Base-by-base conservation (phyloP, 2,113 vertebrate genomes). In the Nothobranchius kuhntae region DNA sequence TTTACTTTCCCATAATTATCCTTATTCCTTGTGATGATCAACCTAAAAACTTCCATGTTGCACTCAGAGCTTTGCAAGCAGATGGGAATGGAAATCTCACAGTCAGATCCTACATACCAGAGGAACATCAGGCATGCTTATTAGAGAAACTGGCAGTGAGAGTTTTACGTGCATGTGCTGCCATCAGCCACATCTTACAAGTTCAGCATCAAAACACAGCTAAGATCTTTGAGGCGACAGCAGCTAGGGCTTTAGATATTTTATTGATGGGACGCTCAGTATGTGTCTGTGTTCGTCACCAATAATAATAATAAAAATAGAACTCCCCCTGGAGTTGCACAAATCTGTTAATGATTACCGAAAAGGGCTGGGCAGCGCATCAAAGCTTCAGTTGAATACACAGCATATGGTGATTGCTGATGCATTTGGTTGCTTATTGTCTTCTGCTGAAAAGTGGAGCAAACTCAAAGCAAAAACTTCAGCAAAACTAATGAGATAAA, bases 141-240 rank as follows among this genome's bases (percentile, higher is more conserved):
- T 83, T 62, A 66, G 76, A 13, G 38, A 40, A 48, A 62, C 66
- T 68, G 82, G 86, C 45, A 90, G 87, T 87, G 84, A 89, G 81
- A 90, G 84, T 89, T 77, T 61, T 66, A 70, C 12, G 7, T 55
- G 61, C 76, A 71, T 56, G 56, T 60, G 80, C 76, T 14, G 64
- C 67, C 60, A 53, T 73, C 48, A 36, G 75, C 87, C 87, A 88
- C 87, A 90, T 90, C 83, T 84, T 71, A 88, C 57, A 24, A 13
- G 24, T 62, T 64, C 59, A 70, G 75, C 72, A 84, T 75, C 71
- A 61, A 63, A 80, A 76, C 57, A 59, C 45, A 17, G 56, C 55
- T 14, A 26, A 61, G 52, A 72, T 60, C 82, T 89, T 89, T 86
- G 82, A 87, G 80, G 84, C 76, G 60, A 51, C 78, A 50, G 65